These are phyloP conservation scores for Cotesia typhae DNA, from an alignment of 1,140 invertebrate genomes.

Conservation along the genomic window DNA sequence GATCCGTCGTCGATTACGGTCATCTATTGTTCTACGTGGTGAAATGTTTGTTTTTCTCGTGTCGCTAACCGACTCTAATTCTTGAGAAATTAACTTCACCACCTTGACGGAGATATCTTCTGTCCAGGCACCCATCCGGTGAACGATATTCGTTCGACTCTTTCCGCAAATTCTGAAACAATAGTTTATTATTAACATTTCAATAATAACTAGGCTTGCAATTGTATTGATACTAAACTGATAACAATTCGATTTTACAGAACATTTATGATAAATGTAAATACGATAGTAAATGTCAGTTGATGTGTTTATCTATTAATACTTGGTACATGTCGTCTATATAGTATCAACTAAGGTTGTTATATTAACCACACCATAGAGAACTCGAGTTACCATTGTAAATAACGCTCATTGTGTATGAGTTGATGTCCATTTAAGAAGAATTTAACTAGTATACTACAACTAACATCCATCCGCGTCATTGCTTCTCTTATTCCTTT, in stretches of 20 bases:
- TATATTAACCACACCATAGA: conserved; percentile 1
- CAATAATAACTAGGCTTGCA: background rate
- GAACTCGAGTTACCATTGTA: conserved; percentile 58
- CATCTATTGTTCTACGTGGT: conserved; percentile 2
- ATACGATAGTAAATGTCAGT: too few species aligned
- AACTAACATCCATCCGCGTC: conserved; percentile 38
- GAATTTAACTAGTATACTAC: conserved; percentile 50
- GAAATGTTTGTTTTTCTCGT: background rate
- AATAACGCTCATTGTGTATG: conserved; percentile 63
- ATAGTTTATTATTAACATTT: conserved; percentile 19
- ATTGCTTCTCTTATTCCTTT: conserved; percentile 41
- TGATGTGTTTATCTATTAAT: too few species aligned
- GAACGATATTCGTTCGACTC: conserved; percentile 55
- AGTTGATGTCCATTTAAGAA: conserved; percentile 64
- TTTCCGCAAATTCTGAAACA: conserved; percentile 53
- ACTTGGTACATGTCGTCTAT: background rate
- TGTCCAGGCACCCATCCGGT: conserved; percentile 66
- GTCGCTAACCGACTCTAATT: conserved; percentile 39
- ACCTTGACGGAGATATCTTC: conserved; percentile 58
- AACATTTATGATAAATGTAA: too few species aligned
- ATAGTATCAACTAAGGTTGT: background rate
- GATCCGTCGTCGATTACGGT: conserved; percentile 42
- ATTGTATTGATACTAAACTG: background rate
- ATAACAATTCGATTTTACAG: background rate
- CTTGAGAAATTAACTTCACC: conserved; percentile 54